A percentile compares a stretch with the other conserved stretches of the same genome.
phyloP scores from a whole-genome alignment of 92 coral and sea anemone genomes.

The Bergia sp. region DNA sequence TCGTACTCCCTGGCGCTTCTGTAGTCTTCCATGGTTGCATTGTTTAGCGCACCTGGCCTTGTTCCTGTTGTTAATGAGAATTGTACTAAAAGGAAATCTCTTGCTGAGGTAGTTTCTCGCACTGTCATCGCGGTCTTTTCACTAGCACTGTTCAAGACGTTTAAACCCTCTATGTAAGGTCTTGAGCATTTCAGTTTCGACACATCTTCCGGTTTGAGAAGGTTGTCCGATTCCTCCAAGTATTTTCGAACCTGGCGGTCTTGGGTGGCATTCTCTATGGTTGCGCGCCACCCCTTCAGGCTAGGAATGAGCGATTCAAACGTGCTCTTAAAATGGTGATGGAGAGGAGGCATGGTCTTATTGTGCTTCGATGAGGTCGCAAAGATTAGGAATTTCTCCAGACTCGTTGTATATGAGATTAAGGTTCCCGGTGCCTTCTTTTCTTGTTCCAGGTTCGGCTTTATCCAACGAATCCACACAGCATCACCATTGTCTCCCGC shows the following conservation, averaged over 20 bases:
- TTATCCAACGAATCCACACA: background rate
- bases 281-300: slow-evolving; percentile 27
- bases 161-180: background rate
- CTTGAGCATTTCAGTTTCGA: background rate
- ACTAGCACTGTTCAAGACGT: background rate
- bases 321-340: background rate
- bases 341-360: background rate
- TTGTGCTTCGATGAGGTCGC: background rate
- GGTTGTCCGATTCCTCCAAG: background rate
- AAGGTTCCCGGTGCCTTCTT: slow-evolving; percentile 3
- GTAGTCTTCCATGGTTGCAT: slow-evolving; percentile 4
- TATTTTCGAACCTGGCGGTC: background rate
- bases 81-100: background rate
- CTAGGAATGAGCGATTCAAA: background rate
- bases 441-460: background rate
- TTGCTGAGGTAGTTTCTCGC: background rate
- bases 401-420: slow-evolving; percentile 4
- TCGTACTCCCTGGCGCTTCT: background rate
- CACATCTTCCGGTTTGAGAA: background rate
- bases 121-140: background rate
- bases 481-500: background rate
- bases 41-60: background rate
- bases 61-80: background rate
- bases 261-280: background rate
- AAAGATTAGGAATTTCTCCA: background rate